phyloP scores from a whole-genome alignment of 2,888 invertebrate species.

The Monoplex corrugatus region DNA sequence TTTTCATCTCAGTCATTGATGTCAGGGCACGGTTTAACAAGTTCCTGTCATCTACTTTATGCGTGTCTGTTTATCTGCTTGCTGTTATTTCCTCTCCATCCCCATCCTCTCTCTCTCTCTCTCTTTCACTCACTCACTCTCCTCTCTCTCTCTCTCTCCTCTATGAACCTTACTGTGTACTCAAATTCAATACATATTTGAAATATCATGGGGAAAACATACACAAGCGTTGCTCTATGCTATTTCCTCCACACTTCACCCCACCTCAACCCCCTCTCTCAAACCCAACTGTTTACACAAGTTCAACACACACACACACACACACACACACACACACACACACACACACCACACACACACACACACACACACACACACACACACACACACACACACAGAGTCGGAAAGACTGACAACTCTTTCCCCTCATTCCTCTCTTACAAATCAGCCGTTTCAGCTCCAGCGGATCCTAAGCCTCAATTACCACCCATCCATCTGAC shows the following conservation, averaged over 20 bases:
- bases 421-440: not conserved
- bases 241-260: too few relatives aligned
- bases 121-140: not conserved
- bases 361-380: constrained; percentile 1
- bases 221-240: too few relatives aligned
- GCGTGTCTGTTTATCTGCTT: too few relatives aligned
- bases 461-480: not conserved
- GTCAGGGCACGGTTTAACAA: too few relatives aligned
- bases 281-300: not conserved
- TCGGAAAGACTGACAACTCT: not conserved
- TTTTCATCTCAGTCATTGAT: too few relatives aligned
- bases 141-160: not conserved
- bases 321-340: not conserved
- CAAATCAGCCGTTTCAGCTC: too few relatives aligned
- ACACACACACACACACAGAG: not conserved
- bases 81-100: too few relatives aligned
- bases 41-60: too few relatives aligned
- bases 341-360: not conserved
- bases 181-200: not conserved
- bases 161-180: not conserved
- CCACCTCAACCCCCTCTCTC: too few relatives aligned
- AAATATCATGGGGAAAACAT: not conserved
- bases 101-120: too few relatives aligned
- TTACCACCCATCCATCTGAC: not conserved
- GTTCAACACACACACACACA: not conserved